phyloP scores from a whole-genome alignment of 2,797 vertebrate species.

The Tympanoctomys barrerae region DNA sequence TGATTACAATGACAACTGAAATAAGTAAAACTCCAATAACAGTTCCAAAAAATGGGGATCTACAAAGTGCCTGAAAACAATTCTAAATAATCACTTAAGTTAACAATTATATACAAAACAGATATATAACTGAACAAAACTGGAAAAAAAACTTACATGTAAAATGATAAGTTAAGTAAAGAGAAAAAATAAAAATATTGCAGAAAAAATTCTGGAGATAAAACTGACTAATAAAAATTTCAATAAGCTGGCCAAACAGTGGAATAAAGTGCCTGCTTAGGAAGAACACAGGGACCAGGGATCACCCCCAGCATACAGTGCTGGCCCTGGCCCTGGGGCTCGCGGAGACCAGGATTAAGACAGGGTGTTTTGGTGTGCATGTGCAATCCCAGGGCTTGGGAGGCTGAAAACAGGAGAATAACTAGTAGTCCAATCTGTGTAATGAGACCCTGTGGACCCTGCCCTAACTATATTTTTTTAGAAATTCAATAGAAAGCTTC shows the following conservation, averaged over 20 bases:
- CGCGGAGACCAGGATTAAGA: no score
- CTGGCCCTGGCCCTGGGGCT: no score
- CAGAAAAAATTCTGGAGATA: neutral
- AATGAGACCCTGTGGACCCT: no score
- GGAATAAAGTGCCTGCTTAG: no score
- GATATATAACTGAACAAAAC: neutral
- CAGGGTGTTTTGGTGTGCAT: no score
- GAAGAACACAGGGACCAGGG: no score
- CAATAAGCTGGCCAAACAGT: no score
- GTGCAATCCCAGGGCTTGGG: no score
- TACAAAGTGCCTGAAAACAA: neutral
- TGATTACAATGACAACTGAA: neutral
- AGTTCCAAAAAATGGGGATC: neutral
- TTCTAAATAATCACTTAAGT: neutral
- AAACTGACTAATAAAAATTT: neutral
- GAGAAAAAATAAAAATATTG: neutral
- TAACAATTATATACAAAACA: neutral
- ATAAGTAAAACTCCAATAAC: neutral
- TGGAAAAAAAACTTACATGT: neutral
- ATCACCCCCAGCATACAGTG: no score
- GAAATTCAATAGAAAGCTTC: neutral
- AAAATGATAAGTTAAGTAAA: neutral
- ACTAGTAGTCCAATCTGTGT: no score
- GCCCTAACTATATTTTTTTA: neutral
- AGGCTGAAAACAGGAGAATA: no score